Conservation (phyloP, 2,113 vertebrate species). For the Poeciliopsis occidentalis region DNA sequence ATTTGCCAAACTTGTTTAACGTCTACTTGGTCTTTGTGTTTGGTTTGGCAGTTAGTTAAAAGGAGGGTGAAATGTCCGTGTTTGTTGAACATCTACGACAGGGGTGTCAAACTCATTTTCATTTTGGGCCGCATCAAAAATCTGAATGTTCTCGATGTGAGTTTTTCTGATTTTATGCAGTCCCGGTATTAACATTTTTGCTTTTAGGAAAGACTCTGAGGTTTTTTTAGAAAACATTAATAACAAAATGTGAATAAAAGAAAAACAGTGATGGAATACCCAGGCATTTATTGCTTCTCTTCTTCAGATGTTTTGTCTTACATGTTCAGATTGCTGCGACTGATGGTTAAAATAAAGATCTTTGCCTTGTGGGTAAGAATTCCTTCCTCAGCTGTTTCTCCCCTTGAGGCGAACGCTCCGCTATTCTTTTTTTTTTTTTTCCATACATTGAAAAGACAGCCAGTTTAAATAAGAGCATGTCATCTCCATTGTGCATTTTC, state of each 20-base stretch:
- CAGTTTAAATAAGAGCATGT: background rate
- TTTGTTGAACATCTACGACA: background rate
- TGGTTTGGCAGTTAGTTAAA: background rate
- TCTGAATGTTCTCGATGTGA: background rate
- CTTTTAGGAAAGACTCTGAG: too few relatives aligned
- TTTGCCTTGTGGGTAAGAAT: conserved; percentile 8
- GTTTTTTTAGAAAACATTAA: too few relatives aligned
- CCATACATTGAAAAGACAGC: background rate
- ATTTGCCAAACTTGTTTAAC: background rate
- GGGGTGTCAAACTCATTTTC: too few relatives aligned
- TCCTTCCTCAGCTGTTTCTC: conserved; percentile 25
- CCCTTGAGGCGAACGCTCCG: conserved; percentile 3
- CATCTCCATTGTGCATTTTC: conserved; percentile 2
- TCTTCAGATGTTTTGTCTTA: background rate
- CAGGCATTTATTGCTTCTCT: background rate
- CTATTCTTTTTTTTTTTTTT: background rate
- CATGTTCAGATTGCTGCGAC: background rate
- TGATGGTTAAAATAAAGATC: conserved; percentile 12
- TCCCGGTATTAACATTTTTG: too few relatives aligned
- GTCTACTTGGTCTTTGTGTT: background rate
- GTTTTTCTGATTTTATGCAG: too few relatives aligned
- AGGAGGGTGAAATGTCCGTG: background rate
- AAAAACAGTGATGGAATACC: too few relatives aligned
- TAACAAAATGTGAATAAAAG: too few relatives aligned
- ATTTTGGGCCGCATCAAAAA: too few relatives aligned